These are phyloP conservation scores for Halesus radiatus DNA, from an alignment of 1,140 invertebrate species.

Conservation along the genomic window DNA sequence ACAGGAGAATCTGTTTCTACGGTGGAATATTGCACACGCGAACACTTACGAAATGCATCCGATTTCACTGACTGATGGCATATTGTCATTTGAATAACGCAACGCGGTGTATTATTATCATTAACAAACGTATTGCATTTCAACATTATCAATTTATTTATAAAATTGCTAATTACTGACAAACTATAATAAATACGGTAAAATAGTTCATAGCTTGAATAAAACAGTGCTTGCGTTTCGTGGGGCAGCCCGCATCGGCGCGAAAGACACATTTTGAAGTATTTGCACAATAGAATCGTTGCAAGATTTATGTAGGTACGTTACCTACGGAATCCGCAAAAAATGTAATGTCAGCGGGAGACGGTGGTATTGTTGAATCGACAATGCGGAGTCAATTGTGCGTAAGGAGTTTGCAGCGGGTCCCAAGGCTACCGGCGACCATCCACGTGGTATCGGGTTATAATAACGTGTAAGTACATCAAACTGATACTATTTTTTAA, in stretches of 20 bases:
- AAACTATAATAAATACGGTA: no score
- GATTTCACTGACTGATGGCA: not conserved
- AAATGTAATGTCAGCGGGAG: not conserved
- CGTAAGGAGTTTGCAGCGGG: not conserved
- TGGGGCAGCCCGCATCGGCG: no score
- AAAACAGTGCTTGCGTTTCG: no score
- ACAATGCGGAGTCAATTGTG: constrained; percentile 19
- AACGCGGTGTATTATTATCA: not conserved
- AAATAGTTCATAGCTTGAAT: no score
- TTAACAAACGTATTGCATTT: no score
- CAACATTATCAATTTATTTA: no score
- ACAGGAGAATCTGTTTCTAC: not conserved
- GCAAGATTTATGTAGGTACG: constrained; percentile 6
- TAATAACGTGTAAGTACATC: no score
- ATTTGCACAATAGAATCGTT: constrained; percentile 17
- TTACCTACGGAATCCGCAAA: not conserved
- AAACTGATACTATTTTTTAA: no score
- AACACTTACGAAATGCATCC: constrained; percentile 12
- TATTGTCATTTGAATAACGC: constrained; percentile 10
- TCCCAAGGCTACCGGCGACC: no score
- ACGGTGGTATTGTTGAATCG: constrained; percentile 18
- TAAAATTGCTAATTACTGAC: no score
- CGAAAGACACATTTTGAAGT: not conserved
- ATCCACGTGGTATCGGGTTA: no score
- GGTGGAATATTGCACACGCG: not conserved